Base-by-base conservation (phyloP, 1,140 invertebrate species). In the Tetramorium simillimum region DNA sequence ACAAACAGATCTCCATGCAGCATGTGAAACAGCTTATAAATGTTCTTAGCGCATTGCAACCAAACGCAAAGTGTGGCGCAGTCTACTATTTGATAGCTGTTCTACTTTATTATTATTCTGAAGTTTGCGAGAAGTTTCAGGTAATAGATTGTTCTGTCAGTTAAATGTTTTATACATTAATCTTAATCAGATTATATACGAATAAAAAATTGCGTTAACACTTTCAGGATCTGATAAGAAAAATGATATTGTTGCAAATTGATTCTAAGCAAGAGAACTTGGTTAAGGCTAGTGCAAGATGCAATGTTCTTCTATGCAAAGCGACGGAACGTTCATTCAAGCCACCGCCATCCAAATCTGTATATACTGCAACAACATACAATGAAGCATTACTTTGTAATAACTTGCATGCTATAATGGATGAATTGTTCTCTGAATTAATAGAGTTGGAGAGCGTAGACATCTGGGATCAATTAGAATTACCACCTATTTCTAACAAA, bases 1-100 rank as follows among this genome's bases (percentile, higher is more conserved):
- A 93, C 0, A 95, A 95, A 82, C 89, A 93, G 37, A 82, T 95
- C 40, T 94, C 94, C 0, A 90, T 92, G 88, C 93, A 95, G 86
- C 91, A 89, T 81, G 88, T 95, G 0, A 95, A 95, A 73, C 92
- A 93, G 43, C 37, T 95, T 0, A n/a, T 94, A 21, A 87, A 86
- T 53, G 37, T 85, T 4, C 85, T 94, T 18, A 72, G 43, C 1
- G 92, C 91, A 72, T 88, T 93, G 16, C 70, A 89, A 12, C 0
- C 3, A 14, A 40, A 90, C 0, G 92, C 56, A 63, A 88, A 60
- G 40, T 89, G 73, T 72, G 88, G 91, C 0, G 92, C 91, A 1
- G 70, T 87, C 0, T 94, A 93, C 70, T 94, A 94, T 82, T 82
- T 94, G 58, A 37, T 93, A 21, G 91, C 93, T 28, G 78, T 88